Percentiles rank a stretch among this genome's conserved stretches.
These are phyloP conservation scores for Helarctos malayanus DNA, from an alignment of 2,797 vertebrate species.

Conservation along the genomic window DNA sequence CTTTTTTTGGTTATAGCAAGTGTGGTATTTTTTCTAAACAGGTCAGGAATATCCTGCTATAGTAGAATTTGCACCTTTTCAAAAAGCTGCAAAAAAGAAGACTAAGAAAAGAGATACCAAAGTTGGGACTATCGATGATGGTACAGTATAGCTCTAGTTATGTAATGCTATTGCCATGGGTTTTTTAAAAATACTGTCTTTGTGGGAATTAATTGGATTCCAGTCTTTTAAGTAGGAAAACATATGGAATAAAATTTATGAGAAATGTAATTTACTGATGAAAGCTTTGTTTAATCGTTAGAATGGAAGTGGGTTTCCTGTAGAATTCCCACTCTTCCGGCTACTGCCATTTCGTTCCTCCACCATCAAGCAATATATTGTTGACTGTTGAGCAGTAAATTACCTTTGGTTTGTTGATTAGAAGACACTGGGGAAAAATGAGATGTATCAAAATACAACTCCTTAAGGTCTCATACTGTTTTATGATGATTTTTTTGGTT, in stretches of 20 bases:
- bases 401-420: constrained; percentile 24
- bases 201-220: constrained; percentile 40
- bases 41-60: constrained; percentile 98
- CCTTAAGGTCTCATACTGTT: constrained; percentile 35
- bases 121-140: constrained; percentile 97
- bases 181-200: constrained; percentile 41
- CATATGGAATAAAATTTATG: constrained; percentile 26
- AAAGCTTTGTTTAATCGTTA: constrained; percentile 56
- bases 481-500: constrained; percentile 45
- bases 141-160: constrained; percentile 87
- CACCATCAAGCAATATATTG: not conserved
- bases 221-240: constrained; percentile 60
- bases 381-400: constrained; percentile 40
- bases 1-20: constrained; percentile 70
- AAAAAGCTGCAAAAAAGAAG: constrained; percentile 99
- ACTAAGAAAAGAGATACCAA: constrained; percentile 98
- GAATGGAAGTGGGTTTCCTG: constrained; percentile 14
- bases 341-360: constrained; percentile 58
- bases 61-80: constrained; percentile 99
- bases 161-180: constrained; percentile 64
- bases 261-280: constrained; percentile 4
- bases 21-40: constrained; percentile 84
- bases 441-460: constrained; percentile 50
- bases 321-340: not conserved
- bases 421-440: constrained; percentile 18